A percentile compares a stretch with the other conserved stretches of the same genome.
Conservation (phyloP, 2,888 invertebrate genomes). For the Drosophila prolongata region DNA sequence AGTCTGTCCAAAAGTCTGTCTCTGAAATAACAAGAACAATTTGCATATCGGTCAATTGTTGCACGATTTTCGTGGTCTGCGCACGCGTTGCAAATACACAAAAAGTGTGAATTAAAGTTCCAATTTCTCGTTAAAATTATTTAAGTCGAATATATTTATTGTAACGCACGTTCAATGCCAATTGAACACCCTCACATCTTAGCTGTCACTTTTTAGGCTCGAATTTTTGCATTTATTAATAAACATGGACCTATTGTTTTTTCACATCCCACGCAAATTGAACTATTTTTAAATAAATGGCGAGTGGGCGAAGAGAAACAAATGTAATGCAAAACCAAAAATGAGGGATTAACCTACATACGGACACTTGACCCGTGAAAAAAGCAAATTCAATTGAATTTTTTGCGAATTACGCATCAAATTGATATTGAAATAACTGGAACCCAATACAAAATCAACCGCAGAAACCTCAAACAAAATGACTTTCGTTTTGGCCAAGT, state of each 20-base stretch:
- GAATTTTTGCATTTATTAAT: conserved; percentile 29
- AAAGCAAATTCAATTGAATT: conserved; percentile 13
- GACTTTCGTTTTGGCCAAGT: conserved; percentile 57
- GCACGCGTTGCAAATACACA: conserved; percentile 66
- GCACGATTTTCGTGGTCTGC: conserved; percentile 58
- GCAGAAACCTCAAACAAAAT: conserved; percentile 44
- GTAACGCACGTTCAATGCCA: conserved; percentile 63
- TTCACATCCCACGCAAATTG: conserved; percentile 45
- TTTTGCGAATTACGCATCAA: conserved; percentile 56
- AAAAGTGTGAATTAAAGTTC: conserved; percentile 47
- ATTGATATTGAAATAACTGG: conserved; percentile 45
- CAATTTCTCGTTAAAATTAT: conserved; percentile 13
- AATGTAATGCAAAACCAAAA: conserved; percentile 63
- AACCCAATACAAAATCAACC: conserved; percentile 39
- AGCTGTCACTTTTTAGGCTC: conserved; percentile 31
- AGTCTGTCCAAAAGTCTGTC: conserved; percentile 49
- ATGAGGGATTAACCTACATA: conserved; percentile 72
- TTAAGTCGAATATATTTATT: conserved; percentile 9
- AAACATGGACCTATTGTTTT: conserved; percentile 23
- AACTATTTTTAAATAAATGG: conserved; percentile 46
- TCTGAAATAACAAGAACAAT: conserved; percentile 47
- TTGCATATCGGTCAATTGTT: conserved; percentile 77
- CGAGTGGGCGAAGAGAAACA: conserved; percentile 33
- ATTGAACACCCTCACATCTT: conserved; percentile 51
- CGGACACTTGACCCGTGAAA: conserved; percentile 21